Evolutionary conservation across 2,888 invertebrate genomes (phyloP).

Genomic region (Lapara coniferarum): DNA sequence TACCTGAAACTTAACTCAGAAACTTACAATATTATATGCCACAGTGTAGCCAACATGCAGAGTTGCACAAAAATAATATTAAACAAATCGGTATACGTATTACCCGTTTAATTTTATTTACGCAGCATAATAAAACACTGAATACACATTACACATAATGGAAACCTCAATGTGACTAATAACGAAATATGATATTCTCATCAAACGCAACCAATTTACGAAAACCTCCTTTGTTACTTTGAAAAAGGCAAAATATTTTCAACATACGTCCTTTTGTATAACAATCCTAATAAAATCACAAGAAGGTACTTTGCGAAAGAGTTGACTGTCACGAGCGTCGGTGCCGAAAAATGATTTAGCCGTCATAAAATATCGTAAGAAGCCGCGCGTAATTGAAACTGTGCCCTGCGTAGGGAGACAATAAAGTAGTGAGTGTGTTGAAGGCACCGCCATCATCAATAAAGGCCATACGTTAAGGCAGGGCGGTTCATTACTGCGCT

Average conservation of each 20-base stretch:
- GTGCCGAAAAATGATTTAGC: slow-evolving; percentile 48
- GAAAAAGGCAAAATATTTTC: slow-evolving; percentile 7
- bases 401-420: slow-evolving; percentile 64
- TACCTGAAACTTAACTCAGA: slow-evolving; percentile 5
- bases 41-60: neutral
- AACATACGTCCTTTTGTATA: slow-evolving; percentile 11
- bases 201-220: neutral
- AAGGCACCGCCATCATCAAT: slow-evolving; percentile 74
- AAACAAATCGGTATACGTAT: neutral
- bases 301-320: slow-evolving; percentile 17
- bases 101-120: neutral
- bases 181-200: slow-evolving; percentile 10
- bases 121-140: neutral
- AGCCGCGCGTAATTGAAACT: slow-evolving; percentile 70
- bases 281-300: slow-evolving; percentile 21
- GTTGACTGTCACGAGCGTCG: slow-evolving; percentile 35
- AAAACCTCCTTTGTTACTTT: slow-evolving; percentile 2
- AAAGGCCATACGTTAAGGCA: slow-evolving; percentile 76
- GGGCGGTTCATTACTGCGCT: slow-evolving; percentile 76
- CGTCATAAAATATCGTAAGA: slow-evolving; percentile 68
- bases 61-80: neutral
- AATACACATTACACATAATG: neutral
- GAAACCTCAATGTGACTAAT: slow-evolving; percentile 4
- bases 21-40: slow-evolving; percentile 6
- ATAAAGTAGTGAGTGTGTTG: slow-evolving; percentile 64